A percentile compares a stretch with the other conserved stretches of the same genome.
Conservation (phyloP, 2,113 vertebrate species). For the Andinoacara biseriatus region DNA sequence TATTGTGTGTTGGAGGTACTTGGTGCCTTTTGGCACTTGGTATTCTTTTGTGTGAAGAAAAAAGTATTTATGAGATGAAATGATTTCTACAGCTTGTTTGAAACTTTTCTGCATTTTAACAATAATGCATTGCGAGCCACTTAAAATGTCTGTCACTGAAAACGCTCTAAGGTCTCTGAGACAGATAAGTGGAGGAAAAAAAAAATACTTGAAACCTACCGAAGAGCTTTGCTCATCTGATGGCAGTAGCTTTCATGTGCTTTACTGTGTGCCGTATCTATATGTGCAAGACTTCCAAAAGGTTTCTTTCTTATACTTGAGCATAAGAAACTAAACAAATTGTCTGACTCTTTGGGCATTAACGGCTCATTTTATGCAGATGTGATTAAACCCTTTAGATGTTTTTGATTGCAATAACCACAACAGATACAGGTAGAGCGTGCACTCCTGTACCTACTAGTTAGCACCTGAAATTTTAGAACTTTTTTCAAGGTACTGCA, state of each 20-base stretch:
- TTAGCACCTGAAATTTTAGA: not conserved
- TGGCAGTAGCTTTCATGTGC: not conserved
- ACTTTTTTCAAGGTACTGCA: not conserved
- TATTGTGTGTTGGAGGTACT: constrained; percentile 16
- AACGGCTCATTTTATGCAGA: no score
- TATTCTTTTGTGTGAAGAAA: not conserved
- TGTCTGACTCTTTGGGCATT: not conserved
- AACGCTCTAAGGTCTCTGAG: not conserved
- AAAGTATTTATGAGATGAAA: not conserved
- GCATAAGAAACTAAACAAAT: not conserved
- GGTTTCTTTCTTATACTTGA: not conserved
- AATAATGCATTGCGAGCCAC: not conserved
- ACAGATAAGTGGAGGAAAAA: not conserved
- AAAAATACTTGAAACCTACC: not conserved
- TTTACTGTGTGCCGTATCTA: not conserved
- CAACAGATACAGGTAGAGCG: no score
- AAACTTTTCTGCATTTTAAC: not conserved
- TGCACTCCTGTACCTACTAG: no score
- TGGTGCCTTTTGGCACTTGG: not conserved
- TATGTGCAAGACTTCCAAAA: not conserved
- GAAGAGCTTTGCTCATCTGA: not conserved
- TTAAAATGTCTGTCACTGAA: not conserved
- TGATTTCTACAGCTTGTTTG: not conserved
- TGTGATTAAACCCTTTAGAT: no score
- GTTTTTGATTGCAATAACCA: no score